Evolutionary conservation across 2,113 vertebrate genomes (phyloP).

Genomic region (Capreolus pygargus): DNA sequence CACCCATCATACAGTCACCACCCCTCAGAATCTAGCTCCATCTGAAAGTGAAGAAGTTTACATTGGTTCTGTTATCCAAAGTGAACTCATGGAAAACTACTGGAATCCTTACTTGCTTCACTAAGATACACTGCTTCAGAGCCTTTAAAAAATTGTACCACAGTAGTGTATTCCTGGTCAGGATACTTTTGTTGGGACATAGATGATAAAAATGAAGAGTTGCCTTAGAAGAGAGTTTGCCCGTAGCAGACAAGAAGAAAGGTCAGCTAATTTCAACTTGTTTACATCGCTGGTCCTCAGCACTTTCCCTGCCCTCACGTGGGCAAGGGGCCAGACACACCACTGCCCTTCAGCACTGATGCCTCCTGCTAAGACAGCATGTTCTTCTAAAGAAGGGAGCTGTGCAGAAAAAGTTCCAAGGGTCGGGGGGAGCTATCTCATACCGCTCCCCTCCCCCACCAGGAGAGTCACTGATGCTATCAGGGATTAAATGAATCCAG

Average conservation of each 20-base stretch:
- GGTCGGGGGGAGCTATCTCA: fast-evolving
- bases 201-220: not conserved
- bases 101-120: not conserved
- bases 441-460: too few species aligned
- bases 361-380: not conserved
- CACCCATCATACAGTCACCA: not conserved
- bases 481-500: not conserved
- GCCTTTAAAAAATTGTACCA: not conserved
- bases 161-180: not conserved
- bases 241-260: too few species aligned
- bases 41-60: not conserved
- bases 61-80: not conserved
- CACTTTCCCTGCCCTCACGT: fast-evolving
- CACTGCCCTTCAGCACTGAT: fast-evolving
- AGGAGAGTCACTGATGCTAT: not conserved
- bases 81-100: fast-evolving
- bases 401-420: not conserved
- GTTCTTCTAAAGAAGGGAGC: not conserved
- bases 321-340: not conserved
- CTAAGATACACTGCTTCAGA: not conserved
- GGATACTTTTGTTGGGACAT: not conserved
- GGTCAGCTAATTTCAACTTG: not conserved
- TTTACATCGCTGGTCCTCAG: not conserved
- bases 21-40: not conserved
- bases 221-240: not conserved